Evolutionary conservation across 1,140 invertebrate species (phyloP).

Genomic region (Zaprionus taronus): DNA sequence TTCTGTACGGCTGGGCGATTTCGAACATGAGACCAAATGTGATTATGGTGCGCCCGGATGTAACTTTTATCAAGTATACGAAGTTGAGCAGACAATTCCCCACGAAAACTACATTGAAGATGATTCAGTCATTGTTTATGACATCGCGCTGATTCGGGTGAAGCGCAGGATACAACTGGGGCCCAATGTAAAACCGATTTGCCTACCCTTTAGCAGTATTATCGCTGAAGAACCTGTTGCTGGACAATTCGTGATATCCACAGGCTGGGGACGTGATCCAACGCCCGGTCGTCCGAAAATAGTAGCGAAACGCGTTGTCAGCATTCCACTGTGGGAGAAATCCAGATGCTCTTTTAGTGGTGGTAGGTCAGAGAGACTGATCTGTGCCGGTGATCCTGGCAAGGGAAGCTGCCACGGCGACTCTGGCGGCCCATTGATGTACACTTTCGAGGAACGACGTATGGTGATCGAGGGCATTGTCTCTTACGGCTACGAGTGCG

Average conservation of each 20-base stretch:
- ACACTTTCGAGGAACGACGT: background rate
- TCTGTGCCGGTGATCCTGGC: background rate
- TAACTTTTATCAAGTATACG: background rate
- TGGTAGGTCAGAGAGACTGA: background rate
- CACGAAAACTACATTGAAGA: background rate
- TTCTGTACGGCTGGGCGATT: background rate
- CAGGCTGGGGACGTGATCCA: constrained; percentile 6
- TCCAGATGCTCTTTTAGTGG: background rate
- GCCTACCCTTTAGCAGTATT: background rate
- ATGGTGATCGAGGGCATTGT: constrained; percentile 9
- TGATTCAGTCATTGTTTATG: background rate
- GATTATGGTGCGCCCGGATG: background rate
- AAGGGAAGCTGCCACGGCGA: constrained; percentile 10
- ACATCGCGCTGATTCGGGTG: constrained; percentile 9
- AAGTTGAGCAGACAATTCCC: background rate
- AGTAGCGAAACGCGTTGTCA: background rate
- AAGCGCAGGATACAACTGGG: background rate
- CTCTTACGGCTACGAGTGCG: background rate
- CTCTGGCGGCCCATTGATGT: constrained; percentile 19
- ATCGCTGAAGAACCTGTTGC: background rate
- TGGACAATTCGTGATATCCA: background rate
- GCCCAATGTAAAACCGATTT: background rate
- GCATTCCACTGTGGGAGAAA: background rate
- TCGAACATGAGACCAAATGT: background rate
- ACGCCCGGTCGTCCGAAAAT: too few relatives aligned